These are phyloP conservation scores for Myopa tessellatipennis DNA, from an alignment of 2,888 invertebrate genomes.

Conservation along the genomic window DNA sequence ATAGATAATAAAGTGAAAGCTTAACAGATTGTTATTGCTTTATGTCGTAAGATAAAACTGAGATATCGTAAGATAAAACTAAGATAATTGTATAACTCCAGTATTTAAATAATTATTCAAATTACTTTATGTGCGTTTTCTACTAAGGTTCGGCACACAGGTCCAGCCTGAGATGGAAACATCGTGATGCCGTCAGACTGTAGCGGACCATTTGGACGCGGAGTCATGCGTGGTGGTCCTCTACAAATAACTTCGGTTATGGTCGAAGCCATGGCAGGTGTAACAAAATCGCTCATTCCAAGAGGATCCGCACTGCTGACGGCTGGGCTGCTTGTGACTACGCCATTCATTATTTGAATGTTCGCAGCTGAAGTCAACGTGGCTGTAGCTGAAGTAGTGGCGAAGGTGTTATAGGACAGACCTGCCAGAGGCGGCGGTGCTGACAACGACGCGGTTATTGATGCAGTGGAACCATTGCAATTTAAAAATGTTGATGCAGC, in stretches of 20 bases:
- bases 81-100: background rate
- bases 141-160: constrained; percentile 71
- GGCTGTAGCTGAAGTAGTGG: constrained; percentile 31
- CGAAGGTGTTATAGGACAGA: constrained; percentile 47
- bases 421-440: constrained; percentile 61
- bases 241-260: constrained; percentile 61
- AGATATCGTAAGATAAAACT: background rate
- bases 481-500: constrained; percentile 36
- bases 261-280: constrained; percentile 58
- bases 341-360: background rate
- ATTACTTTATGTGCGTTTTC: constrained; percentile 74
- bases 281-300: constrained; percentile 66
- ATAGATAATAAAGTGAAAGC: background rate
- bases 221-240: constrained; percentile 68
- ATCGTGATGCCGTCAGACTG: constrained; percentile 67
- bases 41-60: no score
- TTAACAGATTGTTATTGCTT: background rate
- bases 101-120: background rate
- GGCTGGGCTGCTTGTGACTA: background rate
- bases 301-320: constrained; percentile 52
- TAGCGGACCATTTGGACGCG: constrained; percentile 69
- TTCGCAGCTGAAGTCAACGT: constrained; percentile 14
- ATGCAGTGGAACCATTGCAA: constrained; percentile 35
- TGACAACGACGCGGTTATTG: constrained; percentile 41
- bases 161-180: constrained; percentile 71